Conservation (phyloP, 2,113 vertebrate species). For the Pampusana beccarii region DNA sequence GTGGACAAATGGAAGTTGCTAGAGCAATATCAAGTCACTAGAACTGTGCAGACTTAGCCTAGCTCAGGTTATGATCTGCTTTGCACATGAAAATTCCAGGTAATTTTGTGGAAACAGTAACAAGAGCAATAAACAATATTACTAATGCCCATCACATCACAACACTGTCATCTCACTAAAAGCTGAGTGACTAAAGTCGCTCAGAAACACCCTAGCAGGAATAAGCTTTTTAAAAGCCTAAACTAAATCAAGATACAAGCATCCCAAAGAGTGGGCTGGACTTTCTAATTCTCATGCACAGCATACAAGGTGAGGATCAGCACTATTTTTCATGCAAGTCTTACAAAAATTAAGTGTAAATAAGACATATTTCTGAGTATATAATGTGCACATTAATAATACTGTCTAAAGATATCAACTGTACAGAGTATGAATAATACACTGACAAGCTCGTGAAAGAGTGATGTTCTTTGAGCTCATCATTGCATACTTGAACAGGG, state of each 20-base stretch:
- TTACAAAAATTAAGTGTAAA: conserved; percentile 2
- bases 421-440: conserved; percentile 2
- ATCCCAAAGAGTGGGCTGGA: neutral
- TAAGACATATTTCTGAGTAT: neutral
- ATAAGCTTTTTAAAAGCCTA: neutral
- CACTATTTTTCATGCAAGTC: neutral
- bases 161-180: neutral
- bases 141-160: neutral
- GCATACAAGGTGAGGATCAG: neutral
- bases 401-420: neutral
- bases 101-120: neutral
- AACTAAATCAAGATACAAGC: neutral
- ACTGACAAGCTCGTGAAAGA: conserved; percentile 32
- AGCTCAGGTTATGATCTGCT: neutral
- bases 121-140: neutral
- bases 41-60: neutral
- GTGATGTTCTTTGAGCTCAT: conserved; percentile 40
- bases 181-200: too few species aligned
- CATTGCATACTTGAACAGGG: conserved; percentile 40
- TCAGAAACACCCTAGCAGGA: too few species aligned
- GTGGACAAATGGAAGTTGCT: neutral
- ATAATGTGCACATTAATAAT: conserved; percentile 12
- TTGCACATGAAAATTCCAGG: neutral
- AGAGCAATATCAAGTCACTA: neutral
- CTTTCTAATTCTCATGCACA: neutral